Base-by-base conservation (phyloP, 2,797 vertebrate species). In the Brachyalestes nurse region DNA sequence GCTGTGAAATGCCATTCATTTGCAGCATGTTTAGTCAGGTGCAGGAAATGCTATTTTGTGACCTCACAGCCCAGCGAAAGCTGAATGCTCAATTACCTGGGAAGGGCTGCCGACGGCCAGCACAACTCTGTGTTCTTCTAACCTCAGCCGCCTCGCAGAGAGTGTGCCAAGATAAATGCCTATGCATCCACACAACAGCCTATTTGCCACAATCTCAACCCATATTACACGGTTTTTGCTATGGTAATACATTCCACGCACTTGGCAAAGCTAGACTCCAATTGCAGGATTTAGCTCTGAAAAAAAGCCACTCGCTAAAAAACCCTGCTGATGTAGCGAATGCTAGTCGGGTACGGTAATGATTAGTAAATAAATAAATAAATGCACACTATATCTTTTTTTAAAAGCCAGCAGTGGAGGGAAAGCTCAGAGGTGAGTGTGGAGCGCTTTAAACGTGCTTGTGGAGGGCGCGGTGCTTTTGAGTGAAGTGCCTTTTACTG, bases 401-500 rank as follows among this genome's bases (percentile, higher is more conserved):
- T 19, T 60, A 55, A 71, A 58, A 42, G 40, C 45, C 55, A 73
- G 74, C 40, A 7, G 55, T 47, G 21, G 84, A 55, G 21, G 64
- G 51, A 64, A 77, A 76, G 64, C 47, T 19, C 66, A 49, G 42
- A 42, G 51, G 79, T 55, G 57, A 72, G 65, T 67, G 65, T 47
- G 67, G 60, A 25, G 23, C n/a, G 72, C 40, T 77, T 55, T 72
- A 80, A 82, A 82, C 65, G 60, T 58, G 73, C 58, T 78, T 14
- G 65, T 78, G 45, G 55, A 84, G 58, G 73, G 81, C 77, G 74
- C 25, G 17, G 53, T 34, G 80, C 80, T 80, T 72, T 78, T 55
- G 55, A 78, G 78, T 84, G 53, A 80, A 84, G 85, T 61, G 82
- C 53, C 71, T 86, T 84, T 78, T 28, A 81, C 78, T 53, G 53